Evolutionary conservation across 1,140 invertebrate genomes (phyloP).

Genomic region (Wiebesia pumilae): DNA sequence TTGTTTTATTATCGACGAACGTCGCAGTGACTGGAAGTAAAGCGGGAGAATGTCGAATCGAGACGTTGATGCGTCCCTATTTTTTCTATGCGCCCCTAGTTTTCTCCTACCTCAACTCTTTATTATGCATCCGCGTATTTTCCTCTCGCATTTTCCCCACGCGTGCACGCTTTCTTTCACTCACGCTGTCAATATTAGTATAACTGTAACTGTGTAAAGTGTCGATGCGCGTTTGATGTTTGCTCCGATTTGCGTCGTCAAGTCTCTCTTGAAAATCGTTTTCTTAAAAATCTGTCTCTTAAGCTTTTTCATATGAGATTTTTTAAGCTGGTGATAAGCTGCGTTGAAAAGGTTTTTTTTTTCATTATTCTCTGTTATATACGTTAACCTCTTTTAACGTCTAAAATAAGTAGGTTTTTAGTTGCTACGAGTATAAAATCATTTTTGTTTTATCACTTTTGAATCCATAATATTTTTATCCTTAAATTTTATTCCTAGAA

Average conservation of each 20-base stretch:
- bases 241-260: background rate
- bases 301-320: background rate
- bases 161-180: background rate
- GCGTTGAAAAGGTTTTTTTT: too few relatives aligned
- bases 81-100: background rate
- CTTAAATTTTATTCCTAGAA: background rate
- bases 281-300: background rate
- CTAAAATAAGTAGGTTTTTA: too few relatives aligned
- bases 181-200: too few relatives aligned
- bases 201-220: too few relatives aligned
- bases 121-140: background rate
- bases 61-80: background rate
- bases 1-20: constrained; percentile 2
- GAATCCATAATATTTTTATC: background rate
- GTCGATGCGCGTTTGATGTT: background rate
- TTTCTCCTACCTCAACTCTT: background rate
- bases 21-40: background rate
- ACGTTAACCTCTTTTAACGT: too few relatives aligned
- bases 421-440: background rate
- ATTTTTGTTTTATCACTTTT: background rate
- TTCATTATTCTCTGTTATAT: too few relatives aligned
- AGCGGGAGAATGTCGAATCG: background rate
- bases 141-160: background rate
- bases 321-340: too few relatives aligned
- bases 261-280: background rate